These are phyloP conservation scores for Pandion haliaetus DNA, from an alignment of 2,113 vertebrate species.

Conservation along the genomic window DNA sequence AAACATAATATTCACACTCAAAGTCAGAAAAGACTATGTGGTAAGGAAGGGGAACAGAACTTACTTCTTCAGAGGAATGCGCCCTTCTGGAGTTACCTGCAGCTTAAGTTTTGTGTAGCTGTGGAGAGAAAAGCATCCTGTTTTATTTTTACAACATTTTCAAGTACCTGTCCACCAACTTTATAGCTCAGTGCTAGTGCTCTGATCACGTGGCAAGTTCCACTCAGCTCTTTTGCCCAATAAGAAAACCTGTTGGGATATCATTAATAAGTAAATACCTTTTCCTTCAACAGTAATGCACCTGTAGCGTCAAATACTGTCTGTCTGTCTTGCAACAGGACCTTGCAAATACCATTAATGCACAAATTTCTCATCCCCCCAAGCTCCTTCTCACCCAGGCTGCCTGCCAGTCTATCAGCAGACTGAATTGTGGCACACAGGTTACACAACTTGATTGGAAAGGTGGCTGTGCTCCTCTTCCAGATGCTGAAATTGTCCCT, in stretches of 20 bases:
- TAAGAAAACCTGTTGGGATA: neutral
- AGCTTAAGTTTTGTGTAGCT: slow-evolving; percentile 93
- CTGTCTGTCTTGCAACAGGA: neutral
- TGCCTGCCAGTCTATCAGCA: neutral
- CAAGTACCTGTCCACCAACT: neutral
- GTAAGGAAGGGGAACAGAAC: slow-evolving; percentile 29
- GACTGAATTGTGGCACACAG: neutral
- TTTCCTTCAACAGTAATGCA: neutral
- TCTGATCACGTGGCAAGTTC: neutral
- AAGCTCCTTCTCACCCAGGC: neutral
- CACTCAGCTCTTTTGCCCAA: neutral
- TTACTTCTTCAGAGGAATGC: slow-evolving; percentile 97
- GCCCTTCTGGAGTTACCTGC: slow-evolving; percentile 92
- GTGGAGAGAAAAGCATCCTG: slow-evolving; percentile 31
- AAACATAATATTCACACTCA: neutral
- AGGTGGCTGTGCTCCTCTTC: neutral
- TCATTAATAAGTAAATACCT: neutral
- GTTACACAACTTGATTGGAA: neutral
- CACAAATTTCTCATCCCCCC: neutral
- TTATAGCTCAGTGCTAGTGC: neutral
- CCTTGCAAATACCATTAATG: neutral
- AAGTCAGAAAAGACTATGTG: neutral
- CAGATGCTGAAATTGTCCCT: neutral
- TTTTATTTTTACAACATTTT: neutral
- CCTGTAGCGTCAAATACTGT: neutral